Base-by-base conservation (phyloP, 23 tunicate species). In the Corella eumyota region DNA sequence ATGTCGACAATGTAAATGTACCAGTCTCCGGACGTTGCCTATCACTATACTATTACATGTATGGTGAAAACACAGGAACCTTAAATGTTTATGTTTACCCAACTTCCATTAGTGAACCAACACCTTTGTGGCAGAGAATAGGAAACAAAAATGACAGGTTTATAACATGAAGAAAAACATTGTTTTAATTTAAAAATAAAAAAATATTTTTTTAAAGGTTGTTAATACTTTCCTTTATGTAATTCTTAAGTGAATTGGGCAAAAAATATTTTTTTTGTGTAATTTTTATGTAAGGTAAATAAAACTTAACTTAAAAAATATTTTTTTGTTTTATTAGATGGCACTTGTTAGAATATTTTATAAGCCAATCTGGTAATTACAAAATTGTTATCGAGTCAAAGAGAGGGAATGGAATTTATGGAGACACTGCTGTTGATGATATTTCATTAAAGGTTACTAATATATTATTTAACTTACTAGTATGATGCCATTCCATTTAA, bases 381-480 rank as follows among this genome's bases (percentile, higher is more conserved):
- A 45, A 47, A 30, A 55, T 85, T 30, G 45, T 55, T 1, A 74
- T 93, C 47, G 90, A 77, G 55, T 73, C 90, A 11, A 50, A 54
- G 15, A 67, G 99, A 22, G 99, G 99, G 15, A 34, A 72, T 60
- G 87, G 90, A 25, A 46, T 53, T 7, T 62, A 69, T 35, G 79
- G 90, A 27, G 99, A 93, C 64, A 93, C 69, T 47, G 95, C 95
- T 25, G 25, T 93, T 32, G 99, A 93, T 58, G 95, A 93, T 54
- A 86, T 93, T 53, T 17, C 66, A 3, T 35, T 79, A 3, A 56
- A 56, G 56, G 85, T 77, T 33, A 19, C 23, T 20, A 72, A 13
- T 4, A 25, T 32, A 50, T 65, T 28, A 35, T 4, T 19, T 62
- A 11, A 29, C 31, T 24, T 58, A n/a, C n/a, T n/a, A n/a, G n/a